These are phyloP conservation scores for Latheticus oryzae DNA, from an alignment of 2,888 invertebrate species.

Conservation along the genomic window DNA sequence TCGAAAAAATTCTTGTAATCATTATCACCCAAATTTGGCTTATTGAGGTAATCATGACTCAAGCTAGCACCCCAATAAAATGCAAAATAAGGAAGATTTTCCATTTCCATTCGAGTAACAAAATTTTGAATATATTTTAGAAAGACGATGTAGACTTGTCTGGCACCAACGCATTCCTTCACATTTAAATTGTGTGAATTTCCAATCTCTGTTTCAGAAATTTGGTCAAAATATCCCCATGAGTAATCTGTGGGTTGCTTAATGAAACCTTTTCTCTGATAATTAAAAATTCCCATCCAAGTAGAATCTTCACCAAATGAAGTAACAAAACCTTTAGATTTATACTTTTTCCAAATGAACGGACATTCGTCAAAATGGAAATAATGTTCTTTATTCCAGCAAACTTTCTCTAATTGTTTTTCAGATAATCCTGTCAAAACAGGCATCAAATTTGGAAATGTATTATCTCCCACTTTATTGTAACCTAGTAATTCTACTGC, in stretches of 20 bases:
- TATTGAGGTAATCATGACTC: slow-evolving; percentile 87
- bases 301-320: slow-evolving; percentile 87
- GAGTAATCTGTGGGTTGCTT: slow-evolving; percentile 87
- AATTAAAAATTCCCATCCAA: slow-evolving; percentile 84
- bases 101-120: slow-evolving; percentile 70
- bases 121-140: slow-evolving; percentile 79
- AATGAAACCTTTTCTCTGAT: slow-evolving; percentile 79
- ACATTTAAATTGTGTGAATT: slow-evolving; percentile 74
- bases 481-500: slow-evolving; percentile 87
- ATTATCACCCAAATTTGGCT: slow-evolving; percentile 79
- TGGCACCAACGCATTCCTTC: slow-evolving; percentile 76
- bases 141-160: slow-evolving; percentile 76
- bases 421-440: slow-evolving; percentile 79
- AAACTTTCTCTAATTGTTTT: slow-evolving; percentile 73
- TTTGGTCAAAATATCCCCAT: slow-evolving; percentile 78
- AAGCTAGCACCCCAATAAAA: slow-evolving; percentile 88
- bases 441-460: slow-evolving; percentile 90
- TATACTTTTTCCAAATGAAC: slow-evolving; percentile 86
- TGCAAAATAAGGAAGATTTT: slow-evolving; percentile 76
- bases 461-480: slow-evolving; percentile 95
- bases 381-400: slow-evolving; percentile 66
- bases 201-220: slow-evolving; percentile 76
- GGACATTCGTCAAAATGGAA: slow-evolving; percentile 81
- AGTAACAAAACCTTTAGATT: slow-evolving; percentile 79
- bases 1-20: slow-evolving; percentile 72